Evolutionary conservation across 92 coral and sea anemone species (phyloP), one percentile per base, ranked within the genome.

Genomic region (Parazoanthus darwini): DNA sequence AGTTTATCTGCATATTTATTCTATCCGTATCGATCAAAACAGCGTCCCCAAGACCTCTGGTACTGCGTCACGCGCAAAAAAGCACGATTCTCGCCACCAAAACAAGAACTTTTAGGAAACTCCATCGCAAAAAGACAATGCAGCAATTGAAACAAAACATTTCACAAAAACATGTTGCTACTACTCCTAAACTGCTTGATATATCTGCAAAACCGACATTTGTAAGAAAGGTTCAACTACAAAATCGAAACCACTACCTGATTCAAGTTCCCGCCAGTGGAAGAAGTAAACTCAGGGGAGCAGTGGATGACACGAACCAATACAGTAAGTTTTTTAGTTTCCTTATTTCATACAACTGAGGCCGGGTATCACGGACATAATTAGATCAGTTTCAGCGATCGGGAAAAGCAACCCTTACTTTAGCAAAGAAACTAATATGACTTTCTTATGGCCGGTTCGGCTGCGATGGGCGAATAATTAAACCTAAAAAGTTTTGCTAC

Each of bases 201-300:
- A 71, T 71, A 70, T 70, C 87, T 20, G 16, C 67, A 25, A 71
- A 33, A 48, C 94, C 95, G 8, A 88, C 98, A 38, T 68, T 80
- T 74, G 67, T 65, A 43, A 86, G 82, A 78, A 38, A 35, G 1
- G 98, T 93, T 18, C 54, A 82, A 22, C 84, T 94, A 14, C 85
- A 33, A 39, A 91, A 90, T 82, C 88, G 86, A 81, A 94, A 92
- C 14, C 90, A 88, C 3, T 94, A 80, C 85, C 91, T 93, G 58
- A 90, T 94, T 0, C 89, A 88, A 80, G 76, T 94, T 68, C 82
- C 98, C 71, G 70, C 82, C 33, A 50, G 36, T 23, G 88, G 92
- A n/a, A 85, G 65, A 70, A 20, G 79, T 25, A 84, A 84, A 44
- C 26, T 84, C 71, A 59, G 87, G 7, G 87, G 87, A 51, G 87